Evolutionary conservation across 2,113 vertebrate genomes (phyloP), one percentile per base, ranked within the genome.

Genomic region (Cyanoderma ruficeps): DNA sequence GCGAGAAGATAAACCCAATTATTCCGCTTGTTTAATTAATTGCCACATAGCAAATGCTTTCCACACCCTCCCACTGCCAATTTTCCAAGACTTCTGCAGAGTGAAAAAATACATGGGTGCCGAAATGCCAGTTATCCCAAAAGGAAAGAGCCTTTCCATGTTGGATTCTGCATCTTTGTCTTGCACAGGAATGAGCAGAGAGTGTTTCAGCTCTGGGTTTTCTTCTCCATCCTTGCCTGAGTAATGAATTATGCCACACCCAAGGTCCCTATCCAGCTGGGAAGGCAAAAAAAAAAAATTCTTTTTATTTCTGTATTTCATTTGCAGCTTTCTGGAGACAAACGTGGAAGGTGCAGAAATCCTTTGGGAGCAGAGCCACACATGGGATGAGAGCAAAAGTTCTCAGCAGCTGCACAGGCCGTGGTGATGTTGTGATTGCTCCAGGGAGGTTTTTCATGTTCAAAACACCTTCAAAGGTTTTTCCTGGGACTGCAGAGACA

Each of bases 131-230:
- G 7, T 71, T 79, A 65, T 21, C 18, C 37, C 41, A 39, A 22
- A 22, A 41, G 27, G 8, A 64, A 76, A 55, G 49, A 14, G 59
- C 3, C 76, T 39, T 65, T 69, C 84, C 50, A 11, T 3, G 18
- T 37, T 9, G 30, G 33, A 61, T 13, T 39, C 9, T 0, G 0
- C 49, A 68, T 20, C 42, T 68, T 83, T 9, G 1, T 15, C 41
- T 30, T 16, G 35, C 15, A 8, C 4, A 2, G 30, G 31, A 20
- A 47, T 1, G 2, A 78, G 31, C 19, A 61, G 56, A 0, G 0
- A 5, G 17, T 14, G 25, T 25, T 27, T 33, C 4, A 49, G 18
- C 21, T 21, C 33, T 8, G 18, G 0, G 6, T 64, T 46, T 93
- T 46, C 31, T 63, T 35, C 31, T 59, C 46, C 69, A 61, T 16